Base-by-base conservation (phyloP, 1,140 invertebrate genomes). In the Polyergus mexicanus region DNA sequence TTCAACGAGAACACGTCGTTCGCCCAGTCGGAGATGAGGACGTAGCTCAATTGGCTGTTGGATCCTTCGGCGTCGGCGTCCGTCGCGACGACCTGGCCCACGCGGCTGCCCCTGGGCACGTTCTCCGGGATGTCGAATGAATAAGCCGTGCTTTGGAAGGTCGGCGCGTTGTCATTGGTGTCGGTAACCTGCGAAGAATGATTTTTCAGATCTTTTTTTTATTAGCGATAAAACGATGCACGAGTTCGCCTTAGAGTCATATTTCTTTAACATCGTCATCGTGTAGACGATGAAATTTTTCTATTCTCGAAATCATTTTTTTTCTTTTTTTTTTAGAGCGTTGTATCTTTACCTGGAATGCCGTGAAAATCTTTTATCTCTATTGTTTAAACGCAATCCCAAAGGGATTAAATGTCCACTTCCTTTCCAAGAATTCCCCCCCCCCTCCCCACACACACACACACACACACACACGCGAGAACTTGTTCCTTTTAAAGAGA, bases 1-100 rank as follows among this genome's bases (percentile, higher is more conserved):
- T 99, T 98, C 71, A 99, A 95, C 1, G 98, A 97, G 94, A 99
- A 99, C 0, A 99, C 98, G 92, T 98, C 98, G 92, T 99, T 98
- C 60, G 98, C 98, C 97, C 98, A 99, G 90, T 99, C 98, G 68
- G 97, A 97, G 92, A 99, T 97, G 72, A 99, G 97, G 2, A 97
- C 97, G 95, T 98, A 99, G 19, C 97, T 98, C 6, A 99, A 95
- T 92, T 98, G 97, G 25, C 98, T 98, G 94, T 99, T 99, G 38
- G 96, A 95, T 6, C 98, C 98, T 75, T 97, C 96, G 11, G 97
- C 95, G 93, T 99, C 98, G 11, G 96, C 96, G 94, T 99, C 99
- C 7, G 94, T 96, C 6, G 99, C 99, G 51, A 96, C 94, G 25
- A 99, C 97, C 74, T 97, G 96, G 2, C 98, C 98, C 41, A 99